phyloP scores from a whole-genome alignment of 2,888 invertebrate species.

The Copidosoma aretas region DNA sequence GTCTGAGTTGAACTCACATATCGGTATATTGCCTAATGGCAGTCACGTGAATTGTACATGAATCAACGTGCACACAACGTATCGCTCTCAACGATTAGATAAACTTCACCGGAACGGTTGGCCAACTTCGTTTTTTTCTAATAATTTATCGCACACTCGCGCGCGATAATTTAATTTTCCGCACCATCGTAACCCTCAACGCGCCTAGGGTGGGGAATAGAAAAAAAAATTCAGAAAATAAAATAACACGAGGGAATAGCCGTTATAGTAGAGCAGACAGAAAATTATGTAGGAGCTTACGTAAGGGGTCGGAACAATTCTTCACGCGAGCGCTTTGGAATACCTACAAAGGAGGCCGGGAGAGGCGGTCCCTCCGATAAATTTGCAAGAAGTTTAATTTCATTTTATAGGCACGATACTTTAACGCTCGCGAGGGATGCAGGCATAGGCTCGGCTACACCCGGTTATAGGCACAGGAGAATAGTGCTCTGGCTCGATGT shows the following conservation, averaged over 20 bases:
- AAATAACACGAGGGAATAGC: neutral
- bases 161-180: too few relatives aligned
- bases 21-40: too few relatives aligned
- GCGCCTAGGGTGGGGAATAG: neutral
- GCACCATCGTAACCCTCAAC: too few relatives aligned
- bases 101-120: too few relatives aligned
- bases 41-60: too few relatives aligned
- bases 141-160: too few relatives aligned
- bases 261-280: too few relatives aligned
- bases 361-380: slow-evolving; percentile 45
- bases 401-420: slow-evolving; percentile 59
- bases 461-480: slow-evolving; percentile 33
- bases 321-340: slow-evolving; percentile 2
- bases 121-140: too few relatives aligned
- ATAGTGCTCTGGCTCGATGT: neutral
- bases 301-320: neutral
- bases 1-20: too few relatives aligned
- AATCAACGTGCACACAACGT: too few relatives aligned
- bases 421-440: slow-evolving; percentile 54
- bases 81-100: too few relatives aligned
- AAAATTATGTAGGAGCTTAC: slow-evolving; percentile 19
- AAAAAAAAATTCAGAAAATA: neutral
- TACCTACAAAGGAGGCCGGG: neutral
- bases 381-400: slow-evolving; percentile 57
- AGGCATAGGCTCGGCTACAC: slow-evolving; percentile 50